phyloP scores from a whole-genome alignment of 2,797 vertebrate genomes.

The Schizopygopsis pylzovi region DNA sequence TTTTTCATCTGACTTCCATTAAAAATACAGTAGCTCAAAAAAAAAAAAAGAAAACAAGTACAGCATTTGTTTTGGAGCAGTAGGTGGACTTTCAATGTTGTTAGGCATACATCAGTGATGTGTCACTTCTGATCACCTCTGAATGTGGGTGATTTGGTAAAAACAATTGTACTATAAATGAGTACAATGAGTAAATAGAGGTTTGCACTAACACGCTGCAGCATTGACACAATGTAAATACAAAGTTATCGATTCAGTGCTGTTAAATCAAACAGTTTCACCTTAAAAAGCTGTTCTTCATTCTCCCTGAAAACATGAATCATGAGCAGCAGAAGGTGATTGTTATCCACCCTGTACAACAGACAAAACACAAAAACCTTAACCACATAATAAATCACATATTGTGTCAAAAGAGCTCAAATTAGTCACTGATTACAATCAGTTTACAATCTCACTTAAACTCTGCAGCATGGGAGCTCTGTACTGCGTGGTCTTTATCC shows the following conservation, averaged over 20 bases:
- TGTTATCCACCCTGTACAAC: slow-evolving; percentile 93
- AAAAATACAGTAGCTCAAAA: neutral
- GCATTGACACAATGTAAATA: too few relatives aligned
- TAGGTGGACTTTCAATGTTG: neutral
- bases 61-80: neutral
- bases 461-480: slow-evolving; percentile 87
- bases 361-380: slow-evolving; percentile 7
- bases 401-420: neutral
- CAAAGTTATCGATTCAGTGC: neutral
- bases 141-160: neutral
- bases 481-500: slow-evolving; percentile 74
- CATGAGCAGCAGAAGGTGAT: slow-evolving; percentile 95
- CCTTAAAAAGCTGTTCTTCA: slow-evolving; percentile 96
- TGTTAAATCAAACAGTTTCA: slow-evolving; percentile 59
- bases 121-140: neutral
- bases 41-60: neutral
- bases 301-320: slow-evolving; percentile 98
- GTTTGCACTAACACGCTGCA: neutral
- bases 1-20: neutral
- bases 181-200: neutral
- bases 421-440: neutral
- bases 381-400: neutral
- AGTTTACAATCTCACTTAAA: slow-evolving; percentile 84
- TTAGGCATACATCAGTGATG: neutral
- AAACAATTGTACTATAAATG: neutral